These are phyloP conservation scores for Symphodus melops DNA, from an alignment of 2,113 vertebrate species.

Conservation along the genomic window DNA sequence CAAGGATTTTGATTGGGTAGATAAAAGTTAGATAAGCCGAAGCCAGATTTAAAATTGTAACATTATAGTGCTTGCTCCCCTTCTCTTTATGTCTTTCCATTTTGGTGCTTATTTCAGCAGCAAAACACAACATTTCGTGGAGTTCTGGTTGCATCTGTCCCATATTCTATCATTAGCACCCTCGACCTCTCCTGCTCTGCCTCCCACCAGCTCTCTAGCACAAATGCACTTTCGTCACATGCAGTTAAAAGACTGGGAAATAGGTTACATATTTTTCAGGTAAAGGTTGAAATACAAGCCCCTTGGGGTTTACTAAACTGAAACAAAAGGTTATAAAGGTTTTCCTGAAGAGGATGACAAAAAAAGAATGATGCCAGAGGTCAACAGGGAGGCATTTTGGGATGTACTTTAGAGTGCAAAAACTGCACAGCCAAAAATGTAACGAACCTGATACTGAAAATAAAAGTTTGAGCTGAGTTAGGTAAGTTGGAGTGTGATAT, in stretches of 20 bases:
- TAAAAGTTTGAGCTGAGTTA: neutral
- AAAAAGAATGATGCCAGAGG: slow-evolving; percentile 40
- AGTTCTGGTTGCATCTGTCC: slow-evolving; percentile 59
- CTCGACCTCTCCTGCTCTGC: slow-evolving; percentile 21
- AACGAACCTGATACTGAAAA: slow-evolving; percentile 7
- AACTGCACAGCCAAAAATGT: neutral
- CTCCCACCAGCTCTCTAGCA: slow-evolving; percentile 26
- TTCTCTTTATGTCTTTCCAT: slow-evolving; percentile 43
- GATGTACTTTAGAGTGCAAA: slow-evolving; percentile 4
- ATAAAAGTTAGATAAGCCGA: slow-evolving; percentile 21
- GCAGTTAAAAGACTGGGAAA: slow-evolving; percentile 17
- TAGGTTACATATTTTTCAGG: slow-evolving; percentile 33
- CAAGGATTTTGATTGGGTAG: neutral
- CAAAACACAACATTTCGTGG: slow-evolving; percentile 47
- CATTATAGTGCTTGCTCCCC: slow-evolving; percentile 44
- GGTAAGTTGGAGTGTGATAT: neutral
- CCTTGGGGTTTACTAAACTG: slow-evolving; percentile 13
- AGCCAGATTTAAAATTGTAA: slow-evolving; percentile 52
- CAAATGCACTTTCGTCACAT: slow-evolving; percentile 47
- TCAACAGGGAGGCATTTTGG: slow-evolving; percentile 43
- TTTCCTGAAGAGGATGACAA: slow-evolving; percentile 26
- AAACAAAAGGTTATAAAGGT: slow-evolving; percentile 40
- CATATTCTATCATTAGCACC: slow-evolving; percentile 66
- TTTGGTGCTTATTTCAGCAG: slow-evolving; percentile 56
- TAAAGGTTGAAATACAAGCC: slow-evolving; percentile 24